Conservation (phyloP, 2,888 invertebrate genomes). For the Mythimna vitellina region DNA sequence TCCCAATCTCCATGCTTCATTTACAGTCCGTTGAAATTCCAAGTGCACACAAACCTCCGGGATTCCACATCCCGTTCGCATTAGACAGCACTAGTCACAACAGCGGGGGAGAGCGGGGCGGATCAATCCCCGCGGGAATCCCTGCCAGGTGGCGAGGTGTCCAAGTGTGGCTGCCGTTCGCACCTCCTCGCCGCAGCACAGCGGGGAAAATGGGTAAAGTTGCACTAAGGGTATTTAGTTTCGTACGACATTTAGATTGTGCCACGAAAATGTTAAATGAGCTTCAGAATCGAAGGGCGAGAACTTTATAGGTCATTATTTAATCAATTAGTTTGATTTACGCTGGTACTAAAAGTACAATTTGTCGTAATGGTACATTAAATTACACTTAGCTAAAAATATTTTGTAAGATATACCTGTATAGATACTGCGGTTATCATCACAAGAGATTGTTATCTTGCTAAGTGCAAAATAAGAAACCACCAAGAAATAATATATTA, state of each 20-base stretch:
- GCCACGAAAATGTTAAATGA: not conserved
- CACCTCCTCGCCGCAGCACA: conserved; percentile 58
- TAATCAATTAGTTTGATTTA: not conserved
- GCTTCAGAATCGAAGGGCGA: not conserved
- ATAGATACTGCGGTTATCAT: not conserved
- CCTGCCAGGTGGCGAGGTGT: conserved; percentile 66
- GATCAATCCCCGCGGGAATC: conserved; percentile 74
- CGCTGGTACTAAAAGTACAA: not conserved
- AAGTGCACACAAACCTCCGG: conserved; percentile 40
- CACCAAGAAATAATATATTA: not conserved
- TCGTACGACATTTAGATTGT: conserved; percentile 15
- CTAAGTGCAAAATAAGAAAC: conserved; percentile 8
- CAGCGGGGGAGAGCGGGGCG: conserved; percentile 59
- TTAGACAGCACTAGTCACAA: conserved; percentile 47
- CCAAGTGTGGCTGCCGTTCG: conserved; percentile 58
- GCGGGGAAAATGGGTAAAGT: conserved; percentile 18
- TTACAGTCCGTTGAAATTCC: conserved; percentile 43
- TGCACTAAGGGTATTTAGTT: conserved; percentile 15
- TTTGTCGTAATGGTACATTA: not conserved
- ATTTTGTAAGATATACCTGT: not conserved
- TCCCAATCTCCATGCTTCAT: conserved; percentile 29
- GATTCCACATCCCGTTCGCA: conserved; percentile 32
- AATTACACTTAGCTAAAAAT: not conserved
- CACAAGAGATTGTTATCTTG: not conserved
- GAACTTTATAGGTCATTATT: not conserved